A percentile compares a stretch with the other conserved stretches of the same genome.
Evolutionary conservation across 2,888 invertebrate genomes (phyloP).

Genomic region (Lithodes maja): DNA sequence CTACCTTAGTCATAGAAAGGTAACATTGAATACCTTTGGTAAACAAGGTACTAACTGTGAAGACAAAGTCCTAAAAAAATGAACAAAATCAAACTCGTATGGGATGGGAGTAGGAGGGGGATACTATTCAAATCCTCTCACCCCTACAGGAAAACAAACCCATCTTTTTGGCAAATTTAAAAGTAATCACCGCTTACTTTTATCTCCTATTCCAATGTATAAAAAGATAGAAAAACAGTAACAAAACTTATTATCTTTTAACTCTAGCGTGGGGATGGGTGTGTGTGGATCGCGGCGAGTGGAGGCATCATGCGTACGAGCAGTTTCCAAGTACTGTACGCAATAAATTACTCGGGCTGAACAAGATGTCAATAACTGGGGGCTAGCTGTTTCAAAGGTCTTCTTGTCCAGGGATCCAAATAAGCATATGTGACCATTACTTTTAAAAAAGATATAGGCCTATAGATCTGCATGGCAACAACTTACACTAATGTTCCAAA

Average conservation of each 20-base stretch:
- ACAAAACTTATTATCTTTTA: constrained; percentile 56
- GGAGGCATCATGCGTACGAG: constrained; percentile 44
- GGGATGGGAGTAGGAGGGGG: not conserved
- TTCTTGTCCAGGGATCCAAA: no score
- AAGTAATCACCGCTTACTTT: constrained; percentile 67
- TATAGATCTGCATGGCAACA: no score
- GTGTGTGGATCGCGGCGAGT: constrained; percentile 50
- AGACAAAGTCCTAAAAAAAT: constrained; percentile 20
- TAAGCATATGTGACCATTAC: no score
- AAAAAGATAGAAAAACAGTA: constrained; percentile 69
- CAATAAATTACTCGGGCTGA: constrained; percentile 27
- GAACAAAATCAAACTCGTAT: constrained; percentile 35
- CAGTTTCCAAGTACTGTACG: constrained; percentile 58
- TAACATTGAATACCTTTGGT: constrained; percentile 46
- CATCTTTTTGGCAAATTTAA: constrained; percentile 36
- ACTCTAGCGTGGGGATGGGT: constrained; percentile 34
- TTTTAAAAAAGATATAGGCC: no score
- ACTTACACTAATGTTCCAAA: no score
- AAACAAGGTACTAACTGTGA: constrained; percentile 54
- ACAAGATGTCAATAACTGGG: not conserved
- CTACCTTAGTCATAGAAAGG: constrained; percentile 58
- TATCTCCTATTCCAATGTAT: constrained; percentile 66
- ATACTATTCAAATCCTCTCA: not conserved
- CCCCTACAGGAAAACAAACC: constrained; percentile 53
- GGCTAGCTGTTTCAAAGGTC: no score